Base-by-base conservation (phyloP, 2,113 vertebrate species). In the Pelusios castaneus region DNA sequence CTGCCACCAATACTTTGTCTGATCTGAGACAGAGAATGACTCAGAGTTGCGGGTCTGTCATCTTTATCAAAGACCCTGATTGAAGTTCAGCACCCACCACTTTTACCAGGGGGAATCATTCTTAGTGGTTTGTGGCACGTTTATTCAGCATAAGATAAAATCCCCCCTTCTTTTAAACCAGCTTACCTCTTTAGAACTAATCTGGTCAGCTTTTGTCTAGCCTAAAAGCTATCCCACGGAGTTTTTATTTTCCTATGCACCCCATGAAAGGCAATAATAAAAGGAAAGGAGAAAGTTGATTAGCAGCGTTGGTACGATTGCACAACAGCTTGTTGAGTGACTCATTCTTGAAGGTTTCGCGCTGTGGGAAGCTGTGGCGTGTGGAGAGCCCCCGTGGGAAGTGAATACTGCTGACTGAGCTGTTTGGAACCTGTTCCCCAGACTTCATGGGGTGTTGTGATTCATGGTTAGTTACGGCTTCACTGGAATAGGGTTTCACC, bases 391-490 rank as follows among this genome's bases (percentile, higher is more conserved):
- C 45, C 0, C 0, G 21, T 82, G 67, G 75, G 13, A 92, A 91
- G 58, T 91, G 67, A 76, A 87, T 75, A 49, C 78, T 77, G 56
- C 52, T 80, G 84, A 13, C 38, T 87, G 77, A 38, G n/a, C 27
- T n/a, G 5, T 51, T 34, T 1, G 31, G 83, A 75, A 70, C 4
- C 1, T 43, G 47, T 8, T 87, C 52, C 29, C 47, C 86, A 0
- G 1, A 1, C 51, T 85, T 27, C 5, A 45, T 14, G 47, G 29
- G 11, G 1, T 84, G 55, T 70, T 58, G 38, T 60, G 86, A 17
- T 38, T 91, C 47, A 4, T n/a, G 75, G 45, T 77, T 2, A 80
- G 1, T 43, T 81, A 76, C 5, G 4, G 24, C 10, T 84, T 1
- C 19, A 38, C 52, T 17, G 31, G 49, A 79, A 87, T 38, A 81